Evolutionary conservation across 2,797 vertebrate genomes (phyloP).

Genomic region (Oreochromis mossambicus): DNA sequence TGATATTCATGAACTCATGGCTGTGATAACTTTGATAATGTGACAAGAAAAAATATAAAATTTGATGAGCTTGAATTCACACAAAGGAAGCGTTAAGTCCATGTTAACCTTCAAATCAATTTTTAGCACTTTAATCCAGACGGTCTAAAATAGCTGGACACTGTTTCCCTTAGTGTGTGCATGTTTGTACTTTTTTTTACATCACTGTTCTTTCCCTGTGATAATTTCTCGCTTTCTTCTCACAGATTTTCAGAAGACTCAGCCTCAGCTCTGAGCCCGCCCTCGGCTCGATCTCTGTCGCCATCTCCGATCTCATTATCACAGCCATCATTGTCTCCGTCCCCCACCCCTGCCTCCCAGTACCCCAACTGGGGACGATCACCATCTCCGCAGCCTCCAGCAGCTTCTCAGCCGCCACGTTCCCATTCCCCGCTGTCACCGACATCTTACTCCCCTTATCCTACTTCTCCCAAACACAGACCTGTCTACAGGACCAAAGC

Average conservation of each 20-base stretch:
- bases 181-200: not conserved
- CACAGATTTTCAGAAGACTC: conserved; percentile 78
- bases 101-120: not conserved
- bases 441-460: conserved; percentile 71
- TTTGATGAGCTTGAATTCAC: not conserved
- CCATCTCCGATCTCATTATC: conserved; percentile 75
- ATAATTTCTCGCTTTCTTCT: conserved; percentile 35
- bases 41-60: not conserved
- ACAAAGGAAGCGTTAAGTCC: not conserved
- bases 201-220: not conserved
- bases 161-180: not conserved
- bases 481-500: conserved; percentile 82
- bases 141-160: not conserved
- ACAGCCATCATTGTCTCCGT: conserved; percentile 74
- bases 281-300: conserved; percentile 73
- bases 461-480: conserved; percentile 82
- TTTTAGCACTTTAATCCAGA: not conserved
- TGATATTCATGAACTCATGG: not conserved
- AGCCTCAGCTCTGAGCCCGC: conserved; percentile 71
- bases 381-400: conserved; percentile 72
- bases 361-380: conserved; percentile 78
- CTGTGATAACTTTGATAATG: not conserved
- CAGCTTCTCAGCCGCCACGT: conserved; percentile 62
- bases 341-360: conserved; percentile 77
- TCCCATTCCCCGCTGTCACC: conserved; percentile 76